Base-by-base conservation (phyloP, 2,888 invertebrate genomes). In the Halictus ligatus region DNA sequence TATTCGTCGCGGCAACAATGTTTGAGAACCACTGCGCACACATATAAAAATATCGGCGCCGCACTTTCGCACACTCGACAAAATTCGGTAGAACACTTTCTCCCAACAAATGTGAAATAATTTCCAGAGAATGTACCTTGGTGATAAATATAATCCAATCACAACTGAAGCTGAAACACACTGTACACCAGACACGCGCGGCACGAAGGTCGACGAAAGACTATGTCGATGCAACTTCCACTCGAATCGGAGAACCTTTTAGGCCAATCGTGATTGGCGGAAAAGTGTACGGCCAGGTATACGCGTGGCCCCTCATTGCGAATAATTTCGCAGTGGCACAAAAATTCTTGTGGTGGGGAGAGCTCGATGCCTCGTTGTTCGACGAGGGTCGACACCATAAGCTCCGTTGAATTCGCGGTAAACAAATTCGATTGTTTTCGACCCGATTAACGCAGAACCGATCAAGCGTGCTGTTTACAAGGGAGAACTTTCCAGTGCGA, bases 261-360 rank as follows among this genome's bases (percentile, higher is more conserved):
- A 58, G 58, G n/a, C 4, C n/a, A 58, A n/a, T 58, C 58, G 12
- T 58, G 58, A 58, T 58, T 58, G 58, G 58, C 12, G 58, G 58
- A 58, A 58, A n/a, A n/a, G 4, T 58, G 21, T 58, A n/a, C 58
- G 15, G 15, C 12, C 58, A 12, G 58, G 12, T 58, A 58, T 4
- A 58, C 58, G n/a, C 0, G 58, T n/a, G n/a, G n/a, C 0, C n/a
- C 58, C 58, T 58, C 12, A 58, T n/a, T 58, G n/a, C n/a, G n/a
- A n/a, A 58, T 58, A 12, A n/a, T 58, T 58, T n/a, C n/a, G n/a
- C 58, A n/a, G 58, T n/a, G n/a, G 58, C 58, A 58, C 58, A 58
- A n/a, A 58, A 10, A n/a, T 10, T n/a, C n/a, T 12, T 12, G 8
- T 58, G 58, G 58, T 58, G n/a, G 58, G 58, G 58, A 12, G n/a